Base-by-base conservation (phyloP, 1,140 invertebrate species). In the Drosophila burlai region DNA sequence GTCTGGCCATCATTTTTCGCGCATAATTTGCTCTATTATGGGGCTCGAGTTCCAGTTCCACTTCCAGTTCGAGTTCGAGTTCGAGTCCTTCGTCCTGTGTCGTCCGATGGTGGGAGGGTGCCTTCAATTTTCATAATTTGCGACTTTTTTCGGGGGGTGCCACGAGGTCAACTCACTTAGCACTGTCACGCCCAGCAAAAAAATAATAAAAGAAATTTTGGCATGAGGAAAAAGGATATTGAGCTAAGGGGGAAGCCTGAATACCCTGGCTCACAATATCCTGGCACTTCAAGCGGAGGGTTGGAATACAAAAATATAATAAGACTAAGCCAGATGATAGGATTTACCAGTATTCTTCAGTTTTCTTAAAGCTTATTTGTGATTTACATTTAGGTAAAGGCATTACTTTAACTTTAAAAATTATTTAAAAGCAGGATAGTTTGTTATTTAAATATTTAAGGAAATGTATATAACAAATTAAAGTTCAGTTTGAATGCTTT, bases 1-100 rank as follows among this genome's bases (percentile, higher is more conserved):
- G 76, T 80, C 79, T 86, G 84, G 81, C 65, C 80, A 80, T 52
- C 81, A 90, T 83, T 81, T 89, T 89, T 81, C 81, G 73, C 85
- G 84, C 84, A 90, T 90, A 89, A 89, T 89, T 89, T 89, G 85
- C 77, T 80, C 78, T 80, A 81, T 89, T 89, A 83, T 84, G 77
- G 76, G 42, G 47, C 46, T 66, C 40, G 47, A 54, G 34, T 36
- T 66, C 43, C 45, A 54, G 31, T 34, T 34, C 9, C 6, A 34
- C 10, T 36, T 66, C 43, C 45, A 54, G 31, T 34, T 34, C 10
- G 31, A 34, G 34, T 36, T 66, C 43, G 47, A 54, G 63, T 16
- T 45, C 57, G 42, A 34, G 31, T 29, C 26, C 31, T 21, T 31
- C 10, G 36, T 29, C 60, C 78, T 47, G 43, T 26, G 71, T 31